These are phyloP conservation scores for Mesembrinibis cayennensis DNA, from an alignment of 2,113 vertebrate species.

Conservation along the genomic window DNA sequence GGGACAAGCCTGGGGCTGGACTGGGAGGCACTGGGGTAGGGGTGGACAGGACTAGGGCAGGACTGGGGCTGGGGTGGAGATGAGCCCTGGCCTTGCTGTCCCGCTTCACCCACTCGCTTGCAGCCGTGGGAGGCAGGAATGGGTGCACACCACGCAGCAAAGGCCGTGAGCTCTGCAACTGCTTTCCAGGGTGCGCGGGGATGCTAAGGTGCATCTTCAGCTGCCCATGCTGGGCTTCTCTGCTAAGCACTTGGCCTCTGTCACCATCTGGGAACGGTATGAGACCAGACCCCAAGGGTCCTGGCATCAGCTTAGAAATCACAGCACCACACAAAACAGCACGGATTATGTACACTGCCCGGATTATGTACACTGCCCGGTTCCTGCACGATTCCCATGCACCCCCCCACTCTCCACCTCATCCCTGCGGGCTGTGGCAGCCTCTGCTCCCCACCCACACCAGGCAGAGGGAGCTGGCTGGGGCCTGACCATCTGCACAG, in stretches of 20 bases:
- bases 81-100: neutral
- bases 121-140: neutral
- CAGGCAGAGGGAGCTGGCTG: neutral
- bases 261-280: neutral
- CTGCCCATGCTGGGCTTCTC: neutral
- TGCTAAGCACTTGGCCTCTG: neutral
- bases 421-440: neutral
- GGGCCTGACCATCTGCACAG: neutral
- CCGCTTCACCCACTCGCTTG: rapidly evolving
- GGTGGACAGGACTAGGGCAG: neutral
- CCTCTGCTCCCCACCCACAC: neutral
- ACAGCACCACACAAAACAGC: neutral
- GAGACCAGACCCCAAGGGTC: neutral
- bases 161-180: neutral
- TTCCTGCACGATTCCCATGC: rapidly evolving
- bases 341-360: rapidly evolving
- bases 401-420: neutral
- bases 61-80: neutral
- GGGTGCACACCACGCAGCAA: neutral
- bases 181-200: neutral
- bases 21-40: neutral
- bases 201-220: neutral
- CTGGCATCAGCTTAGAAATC: neutral
- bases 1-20: neutral
- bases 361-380: neutral